Base-by-base conservation (phyloP, 1,140 invertebrate genomes). In the Anthonomus grandis region DNA sequence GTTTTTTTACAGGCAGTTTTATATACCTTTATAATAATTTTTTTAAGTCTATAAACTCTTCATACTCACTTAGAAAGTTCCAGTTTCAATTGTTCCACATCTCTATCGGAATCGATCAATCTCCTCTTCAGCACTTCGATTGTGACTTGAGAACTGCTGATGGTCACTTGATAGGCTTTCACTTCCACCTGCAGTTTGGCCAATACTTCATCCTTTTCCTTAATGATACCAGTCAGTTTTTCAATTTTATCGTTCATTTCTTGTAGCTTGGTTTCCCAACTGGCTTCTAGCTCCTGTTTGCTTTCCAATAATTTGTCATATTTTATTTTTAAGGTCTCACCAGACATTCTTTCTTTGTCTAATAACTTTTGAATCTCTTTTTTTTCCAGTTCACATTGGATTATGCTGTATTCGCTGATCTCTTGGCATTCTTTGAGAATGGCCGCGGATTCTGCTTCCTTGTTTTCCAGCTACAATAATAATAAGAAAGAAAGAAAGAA, bases 401-500 rank as follows among this genome's bases (percentile, higher is more conserved):
- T 78, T 8, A 79, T 70, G 51, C 71, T 75, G n/a, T n/a, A n/a
- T 63, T 79, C 77, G 46, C 75, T 76, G 57, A 78, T 71, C 39
- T 75, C 73, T 69, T 79, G 77, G 36, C 75, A 76, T 59, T 78
- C 76, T 60, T 78, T 76, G 45, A 79, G 64, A 64, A 78, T 78
- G 17, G 65, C 70, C 1, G 71, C 70, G 61, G 74, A 71, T 60
- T 72, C 66, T 47, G 74, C 72, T 67, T 76, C 68, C 18, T 76
- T n/a, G n/a, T n/a, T n/a, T n/a, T n/a, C n/a, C n/a, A n/a, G n/a
- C n/a, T n/a, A n/a, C n/a, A n/a, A n/a, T n/a, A n/a, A n/a, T n/a
- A n/a, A n/a, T n/a, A n/a, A n/a, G n/a, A n/a, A n/a, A n/a, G n/a
- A n/a, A n/a, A n/a, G n/a, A n/a, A n/a, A n/a, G n/a, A n/a, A n/a